Percentiles rank a stretch among this genome's conserved stretches.
Evolutionary conservation across 2,113 vertebrate genomes (phyloP).

Genomic region (Lasiurus borealis): DNA sequence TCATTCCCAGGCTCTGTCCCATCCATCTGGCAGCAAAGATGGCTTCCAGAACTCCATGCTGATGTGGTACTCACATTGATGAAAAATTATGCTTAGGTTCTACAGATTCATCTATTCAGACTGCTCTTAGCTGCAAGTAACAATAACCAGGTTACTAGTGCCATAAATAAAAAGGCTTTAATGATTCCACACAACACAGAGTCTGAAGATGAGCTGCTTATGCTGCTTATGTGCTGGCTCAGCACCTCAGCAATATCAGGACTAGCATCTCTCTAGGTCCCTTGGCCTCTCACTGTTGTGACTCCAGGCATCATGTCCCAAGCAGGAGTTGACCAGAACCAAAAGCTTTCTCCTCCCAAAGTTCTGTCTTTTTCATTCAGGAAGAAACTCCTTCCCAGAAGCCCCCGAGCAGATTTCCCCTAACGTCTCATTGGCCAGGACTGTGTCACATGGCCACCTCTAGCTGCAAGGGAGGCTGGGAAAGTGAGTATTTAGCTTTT

Average conservation of each 20-base stretch:
- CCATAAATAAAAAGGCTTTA: conserved; percentile 17
- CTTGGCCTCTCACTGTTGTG: conserved; percentile 2
- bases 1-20: background rate
- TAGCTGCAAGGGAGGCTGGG: conserved; percentile 81
- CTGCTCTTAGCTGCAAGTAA: conserved; percentile 25
- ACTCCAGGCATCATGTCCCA: background rate
- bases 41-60: background rate
- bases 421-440: conserved; percentile 77
- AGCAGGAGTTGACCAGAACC: conserved; percentile 54
- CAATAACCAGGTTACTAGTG: background rate
- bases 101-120: background rate
- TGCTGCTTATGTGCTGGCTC: background rate
- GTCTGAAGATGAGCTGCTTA: background rate
- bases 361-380: conserved; percentile 80
- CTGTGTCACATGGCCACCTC: conserved; percentile 77
- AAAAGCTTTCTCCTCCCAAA: conserved; percentile 76
- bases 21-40: background rate
- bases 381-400: conserved; percentile 80
- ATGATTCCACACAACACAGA: background rate
- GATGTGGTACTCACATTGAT: background rate
- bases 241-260: background rate
- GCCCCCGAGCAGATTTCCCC: conserved; percentile 77
- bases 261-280: background rate
- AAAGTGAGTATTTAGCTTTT: conserved; percentile 82
- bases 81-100: background rate